Evolutionary conservation across 1,140 invertebrate genomes (phyloP).

Genomic region (Carcinoscorpius rotundicauda): DNA sequence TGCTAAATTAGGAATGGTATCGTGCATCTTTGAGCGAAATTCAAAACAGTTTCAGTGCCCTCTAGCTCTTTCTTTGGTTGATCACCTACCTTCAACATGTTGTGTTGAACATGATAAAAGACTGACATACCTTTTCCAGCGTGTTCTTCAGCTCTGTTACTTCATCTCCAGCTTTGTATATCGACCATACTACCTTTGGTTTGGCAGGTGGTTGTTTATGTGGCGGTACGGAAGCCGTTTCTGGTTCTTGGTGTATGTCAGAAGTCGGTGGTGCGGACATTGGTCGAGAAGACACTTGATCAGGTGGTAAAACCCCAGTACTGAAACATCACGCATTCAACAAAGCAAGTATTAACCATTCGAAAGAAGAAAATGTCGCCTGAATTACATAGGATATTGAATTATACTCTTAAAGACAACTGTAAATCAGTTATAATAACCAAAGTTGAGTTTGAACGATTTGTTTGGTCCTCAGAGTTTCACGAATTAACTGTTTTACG

Average conservation of each 20-base stretch:
- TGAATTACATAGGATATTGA: background rate
- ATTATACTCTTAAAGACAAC: no score
- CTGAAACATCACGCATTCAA: conserved; percentile 1
- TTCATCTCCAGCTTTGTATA: conserved; percentile 1
- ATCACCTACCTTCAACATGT: no score
- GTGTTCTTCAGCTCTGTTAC: background rate
- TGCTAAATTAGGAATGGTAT: background rate
- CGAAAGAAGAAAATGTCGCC: background rate
- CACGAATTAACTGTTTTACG: no score
- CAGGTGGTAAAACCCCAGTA: conserved; percentile 2
- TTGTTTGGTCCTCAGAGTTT: no score
- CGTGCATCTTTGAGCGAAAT: background rate
- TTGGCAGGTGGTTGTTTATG: conserved; percentile 3
- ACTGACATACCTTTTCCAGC: background rate
- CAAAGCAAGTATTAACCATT: conserved; percentile 5
- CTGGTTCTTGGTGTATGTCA: background rate
- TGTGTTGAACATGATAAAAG: no score
- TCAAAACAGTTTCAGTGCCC: background rate
- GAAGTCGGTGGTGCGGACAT: background rate
- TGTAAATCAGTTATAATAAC: no score
- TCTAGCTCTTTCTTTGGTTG: no score
- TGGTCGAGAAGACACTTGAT: conserved; percentile 6
- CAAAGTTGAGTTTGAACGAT: no score
- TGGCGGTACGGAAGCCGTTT: background rate
- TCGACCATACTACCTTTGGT: background rate